A percentile compares a stretch with the other conserved stretches of the same genome.
Evolutionary conservation across 2,113 vertebrate species (phyloP).

Genomic region (Holacanthus passer): DNA sequence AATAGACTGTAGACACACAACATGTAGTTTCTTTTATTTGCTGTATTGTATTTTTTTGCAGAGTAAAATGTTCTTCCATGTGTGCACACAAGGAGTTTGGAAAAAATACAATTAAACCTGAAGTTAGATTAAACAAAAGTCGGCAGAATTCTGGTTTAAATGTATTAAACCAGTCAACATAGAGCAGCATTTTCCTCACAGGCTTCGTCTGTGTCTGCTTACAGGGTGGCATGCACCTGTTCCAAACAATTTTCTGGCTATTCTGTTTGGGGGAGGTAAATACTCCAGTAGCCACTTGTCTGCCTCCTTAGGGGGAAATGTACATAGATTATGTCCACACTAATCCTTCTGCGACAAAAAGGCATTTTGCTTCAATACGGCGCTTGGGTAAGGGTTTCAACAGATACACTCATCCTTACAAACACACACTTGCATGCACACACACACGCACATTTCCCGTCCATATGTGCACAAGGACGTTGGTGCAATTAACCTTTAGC

Average conservation of each 20-base stretch:
- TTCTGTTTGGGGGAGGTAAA: conserved; percentile 67
- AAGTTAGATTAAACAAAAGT: not conserved
- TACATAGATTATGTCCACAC: conserved; percentile 80
- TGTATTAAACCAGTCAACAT: not conserved
- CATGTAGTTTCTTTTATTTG: not conserved
- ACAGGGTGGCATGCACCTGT: conserved; percentile 77
- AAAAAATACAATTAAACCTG: not conserved
- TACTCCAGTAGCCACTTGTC: conserved; percentile 78
- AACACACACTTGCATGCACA: conserved; percentile 47
- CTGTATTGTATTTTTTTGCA: not conserved
- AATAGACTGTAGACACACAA: not conserved
- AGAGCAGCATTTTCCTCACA: conserved; percentile 12
- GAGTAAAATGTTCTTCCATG: not conserved
- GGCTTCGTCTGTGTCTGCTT: not conserved
- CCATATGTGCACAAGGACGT: conserved; percentile 78
- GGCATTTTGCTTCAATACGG: conserved; percentile 74
- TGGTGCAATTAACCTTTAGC: conserved; percentile 82
- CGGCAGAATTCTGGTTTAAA: not conserved
- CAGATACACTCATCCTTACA: conserved; percentile 66
- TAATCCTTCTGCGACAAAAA: conserved; percentile 78
- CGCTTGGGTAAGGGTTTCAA: conserved; percentile 68
- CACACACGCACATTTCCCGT: conserved; percentile 50
- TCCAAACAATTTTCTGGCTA: conserved; percentile 58
- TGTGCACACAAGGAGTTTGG: not conserved
- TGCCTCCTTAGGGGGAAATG: conserved; percentile 77